These are phyloP conservation scores for Thyatira batis DNA, from an alignment of 2,888 invertebrate genomes.

Conservation along the genomic window DNA sequence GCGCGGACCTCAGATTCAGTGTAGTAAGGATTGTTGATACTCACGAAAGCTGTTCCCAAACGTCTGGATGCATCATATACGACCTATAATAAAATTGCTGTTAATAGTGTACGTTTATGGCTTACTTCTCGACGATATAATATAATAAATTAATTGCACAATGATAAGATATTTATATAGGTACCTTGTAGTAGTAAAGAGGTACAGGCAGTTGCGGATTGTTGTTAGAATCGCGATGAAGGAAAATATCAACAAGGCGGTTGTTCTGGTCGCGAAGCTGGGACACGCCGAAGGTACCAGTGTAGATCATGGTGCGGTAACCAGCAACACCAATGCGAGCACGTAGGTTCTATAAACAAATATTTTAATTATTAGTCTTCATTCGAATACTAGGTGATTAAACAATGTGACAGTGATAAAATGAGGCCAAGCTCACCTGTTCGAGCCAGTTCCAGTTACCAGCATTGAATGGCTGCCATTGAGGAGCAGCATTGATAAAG, in stretches of 20 bases:
- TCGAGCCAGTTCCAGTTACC: slow-evolving; percentile 83
- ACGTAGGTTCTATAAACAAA: slow-evolving; percentile 55
- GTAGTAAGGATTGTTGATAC: slow-evolving; percentile 85
- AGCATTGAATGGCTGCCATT: slow-evolving; percentile 85
- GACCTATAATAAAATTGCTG: slow-evolving; percentile 64
- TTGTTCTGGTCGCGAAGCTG: slow-evolving; percentile 76
- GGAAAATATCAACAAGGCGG: slow-evolving; percentile 63
- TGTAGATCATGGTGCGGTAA: slow-evolving; percentile 74
- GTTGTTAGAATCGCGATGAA: slow-evolving; percentile 57
- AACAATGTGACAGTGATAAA: too few relatives aligned
- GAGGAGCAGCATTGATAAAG: slow-evolving; percentile 85
- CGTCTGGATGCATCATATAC: slow-evolving; percentile 75
- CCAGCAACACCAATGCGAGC: slow-evolving; percentile 60
- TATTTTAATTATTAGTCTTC: not conserved
- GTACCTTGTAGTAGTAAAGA: slow-evolving; percentile 70
- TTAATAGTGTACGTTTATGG: too few relatives aligned
- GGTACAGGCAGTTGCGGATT: slow-evolving; percentile 66
- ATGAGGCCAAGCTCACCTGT: slow-evolving; percentile 49
- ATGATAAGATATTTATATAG: not conserved
- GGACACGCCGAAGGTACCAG: slow-evolving; percentile 83
- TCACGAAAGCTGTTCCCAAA: slow-evolving; percentile 82
- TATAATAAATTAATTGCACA: too few relatives aligned
- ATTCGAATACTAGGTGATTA: not conserved
- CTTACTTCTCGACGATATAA: too few relatives aligned
- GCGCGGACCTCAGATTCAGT: slow-evolving; percentile 56